Base-by-base conservation (phyloP, 2,888 invertebrate genomes). In the Chouioia cunea region DNA sequence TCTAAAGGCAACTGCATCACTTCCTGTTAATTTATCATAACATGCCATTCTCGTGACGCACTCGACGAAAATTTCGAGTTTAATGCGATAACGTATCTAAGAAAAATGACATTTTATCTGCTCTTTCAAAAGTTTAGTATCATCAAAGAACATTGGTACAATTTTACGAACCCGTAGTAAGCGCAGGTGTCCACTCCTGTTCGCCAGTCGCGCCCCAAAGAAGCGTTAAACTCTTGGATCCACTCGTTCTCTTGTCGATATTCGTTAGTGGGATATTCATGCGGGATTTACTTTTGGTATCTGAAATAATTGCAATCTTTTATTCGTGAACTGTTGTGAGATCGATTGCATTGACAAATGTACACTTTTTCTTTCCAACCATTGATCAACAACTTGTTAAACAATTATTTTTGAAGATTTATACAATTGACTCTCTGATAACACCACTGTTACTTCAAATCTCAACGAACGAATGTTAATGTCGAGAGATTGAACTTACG, bases 161-260 rank as follows among this genome's bases (percentile, higher is more conserved):
- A 62, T 44, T 65, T 46, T 64, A 71, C 70, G 16, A 62, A 96
- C 97, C 97, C 87, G 97, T 97, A 2, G 97, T 97, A 71, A 97
- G 89, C 36, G 96, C 96, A 0, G 97, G 97, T 2, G 97, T 97
- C 97, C 97, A 97, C 84, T 97, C 97, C 85, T 97, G 97, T 85
- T 97, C 97, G 47, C 97, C 97, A 0, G 97, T 97, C 3, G 96
- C 96, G 23, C 97, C 97, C 97, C 97, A 97, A 57, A 96, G 87
- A 44, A 94, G 86, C 0, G 94, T 93, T 60, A 93, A 88, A 78
- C 88, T 89, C 79, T 88, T 89, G 20, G 76, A 73, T 75, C 81
- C 74, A 71, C 78, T 75, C 57, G 69, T 72, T 65, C 79, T 79
- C 71, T 85, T 86, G 58, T 86, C 86, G 10, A 79, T 83, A 75